These are phyloP conservation scores for Echeneis naucrates DNA, from an alignment of 2,797 vertebrate species.

Conservation along the genomic window DNA sequence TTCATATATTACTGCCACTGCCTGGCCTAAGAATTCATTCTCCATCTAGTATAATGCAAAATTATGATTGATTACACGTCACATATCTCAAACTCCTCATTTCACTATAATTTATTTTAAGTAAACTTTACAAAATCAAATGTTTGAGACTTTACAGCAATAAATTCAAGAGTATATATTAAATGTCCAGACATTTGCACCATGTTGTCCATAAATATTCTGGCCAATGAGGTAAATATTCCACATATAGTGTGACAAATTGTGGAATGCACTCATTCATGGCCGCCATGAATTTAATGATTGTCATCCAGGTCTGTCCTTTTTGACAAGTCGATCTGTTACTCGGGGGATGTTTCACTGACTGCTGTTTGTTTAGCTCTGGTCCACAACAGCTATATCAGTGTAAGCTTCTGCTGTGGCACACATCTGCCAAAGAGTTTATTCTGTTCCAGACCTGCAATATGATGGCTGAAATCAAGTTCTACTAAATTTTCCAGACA, in stretches of 20 bases:
- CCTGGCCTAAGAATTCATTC: not conserved
- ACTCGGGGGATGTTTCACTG: not conserved
- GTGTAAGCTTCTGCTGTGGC: slow-evolving; percentile 8
- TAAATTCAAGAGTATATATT: not conserved
- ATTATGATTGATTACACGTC: not conserved
- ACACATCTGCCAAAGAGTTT: slow-evolving; percentile 16
- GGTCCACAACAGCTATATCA: slow-evolving; percentile 2
- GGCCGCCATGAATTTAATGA: slow-evolving; percentile 9
- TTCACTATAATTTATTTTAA: not conserved
- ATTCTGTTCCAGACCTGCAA: slow-evolving; percentile 14
- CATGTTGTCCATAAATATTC: not conserved
- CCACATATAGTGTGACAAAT: slow-evolving; percentile 7
- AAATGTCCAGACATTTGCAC: not conserved
- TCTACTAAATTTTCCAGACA: not conserved
- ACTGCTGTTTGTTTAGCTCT: slow-evolving; percentile 10
- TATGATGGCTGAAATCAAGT: slow-evolving; percentile 17
- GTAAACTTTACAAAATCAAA: not conserved
- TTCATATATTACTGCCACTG: not conserved
- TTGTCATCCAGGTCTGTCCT: slow-evolving; percentile 5
- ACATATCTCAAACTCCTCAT: not conserved
- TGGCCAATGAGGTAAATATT: not conserved
- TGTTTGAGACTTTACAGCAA: not conserved
- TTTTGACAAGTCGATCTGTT: slow-evolving; percentile 2
- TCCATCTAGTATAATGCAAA: not conserved
- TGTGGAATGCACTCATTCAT: not conserved